Conservation (phyloP, 1,140 invertebrate genomes). For the Probaryconus sp. region DNA sequence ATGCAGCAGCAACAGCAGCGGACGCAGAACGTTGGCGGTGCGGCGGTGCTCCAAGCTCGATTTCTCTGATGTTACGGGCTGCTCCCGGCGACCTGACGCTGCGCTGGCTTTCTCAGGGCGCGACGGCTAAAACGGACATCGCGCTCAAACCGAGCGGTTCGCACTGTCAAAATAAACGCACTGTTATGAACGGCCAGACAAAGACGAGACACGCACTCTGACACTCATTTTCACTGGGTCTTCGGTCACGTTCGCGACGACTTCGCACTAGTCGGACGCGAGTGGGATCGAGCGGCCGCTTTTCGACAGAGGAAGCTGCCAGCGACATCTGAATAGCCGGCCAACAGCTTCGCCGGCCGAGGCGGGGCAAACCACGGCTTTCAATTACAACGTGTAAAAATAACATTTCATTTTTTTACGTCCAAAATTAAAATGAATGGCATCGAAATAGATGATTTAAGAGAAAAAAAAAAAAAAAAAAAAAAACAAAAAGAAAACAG, state of each 20-base stretch:
- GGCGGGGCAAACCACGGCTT: no score
- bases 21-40: constrained; percentile 39
- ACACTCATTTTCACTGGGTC: constrained; percentile 69
- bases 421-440: no score
- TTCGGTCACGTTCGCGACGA: constrained; percentile 71
- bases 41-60: no score
- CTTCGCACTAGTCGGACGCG: constrained; percentile 55
- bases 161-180: constrained; percentile 71
- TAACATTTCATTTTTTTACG: no score
- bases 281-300: no score
- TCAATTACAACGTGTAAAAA: no score
- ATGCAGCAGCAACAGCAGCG: constrained; percentile 49
- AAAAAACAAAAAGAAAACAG: no score
- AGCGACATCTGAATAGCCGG: no score
- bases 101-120: constrained; percentile 63
- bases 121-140: constrained; percentile 62
- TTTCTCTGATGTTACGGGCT: constrained; percentile 66
- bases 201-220: constrained; percentile 72
- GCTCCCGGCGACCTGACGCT: constrained; percentile 49
- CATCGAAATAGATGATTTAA: no score
- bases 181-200: constrained; percentile 66
- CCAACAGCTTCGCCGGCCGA: no score
- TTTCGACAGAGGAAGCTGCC: no score
- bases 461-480: no score
- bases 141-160: constrained; percentile 55